A percentile compares a stretch with the other conserved stretches of the same genome.
phyloP scores from a whole-genome alignment of 1,140 invertebrate species.

The Chlorops oryzae region DNA sequence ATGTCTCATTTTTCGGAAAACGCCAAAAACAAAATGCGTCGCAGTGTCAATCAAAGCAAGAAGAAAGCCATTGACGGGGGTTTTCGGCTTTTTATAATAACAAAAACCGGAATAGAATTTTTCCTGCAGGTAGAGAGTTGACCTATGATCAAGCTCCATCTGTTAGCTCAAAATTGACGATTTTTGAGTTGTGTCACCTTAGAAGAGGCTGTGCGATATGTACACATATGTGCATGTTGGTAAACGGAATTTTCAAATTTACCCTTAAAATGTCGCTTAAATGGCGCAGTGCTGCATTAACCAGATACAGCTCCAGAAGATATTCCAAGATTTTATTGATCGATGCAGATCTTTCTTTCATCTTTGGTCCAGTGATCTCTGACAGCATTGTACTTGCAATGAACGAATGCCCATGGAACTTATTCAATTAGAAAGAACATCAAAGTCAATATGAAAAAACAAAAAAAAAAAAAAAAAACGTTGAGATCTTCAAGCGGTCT shows the following conservation, averaged over 20 bases:
- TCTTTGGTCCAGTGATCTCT: conserved; percentile 48
- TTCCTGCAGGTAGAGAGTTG: no score
- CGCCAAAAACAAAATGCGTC: no score
- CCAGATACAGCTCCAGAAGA: conserved; percentile 70
- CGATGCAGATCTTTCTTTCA: conserved; percentile 40
- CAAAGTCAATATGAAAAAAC: neutral
- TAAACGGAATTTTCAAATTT: conserved; percentile 35
- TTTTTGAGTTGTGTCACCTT: no score
- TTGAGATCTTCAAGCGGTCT: no score
- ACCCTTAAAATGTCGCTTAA: conserved; percentile 73
- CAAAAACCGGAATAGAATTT: no score
- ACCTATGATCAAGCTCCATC: neutral
- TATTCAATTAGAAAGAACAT: neutral
- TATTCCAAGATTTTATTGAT: conserved; percentile 59
- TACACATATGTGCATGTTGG: no score
- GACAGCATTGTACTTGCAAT: conserved; percentile 59
- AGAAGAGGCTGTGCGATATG: no score
- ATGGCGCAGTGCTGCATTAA: conserved; percentile 65
- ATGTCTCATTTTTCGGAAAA: no score
- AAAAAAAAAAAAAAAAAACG: neutral
- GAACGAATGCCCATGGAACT: conserved; percentile 68
- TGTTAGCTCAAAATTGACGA: no score
- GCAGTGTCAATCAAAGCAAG: no score
- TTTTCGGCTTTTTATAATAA: no score
- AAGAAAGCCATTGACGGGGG: neutral